Percentiles rank a stretch among this genome's conserved stretches.
phyloP scores from a whole-genome alignment of 1,140 invertebrate species.

The Leptinotarsa texana region DNA sequence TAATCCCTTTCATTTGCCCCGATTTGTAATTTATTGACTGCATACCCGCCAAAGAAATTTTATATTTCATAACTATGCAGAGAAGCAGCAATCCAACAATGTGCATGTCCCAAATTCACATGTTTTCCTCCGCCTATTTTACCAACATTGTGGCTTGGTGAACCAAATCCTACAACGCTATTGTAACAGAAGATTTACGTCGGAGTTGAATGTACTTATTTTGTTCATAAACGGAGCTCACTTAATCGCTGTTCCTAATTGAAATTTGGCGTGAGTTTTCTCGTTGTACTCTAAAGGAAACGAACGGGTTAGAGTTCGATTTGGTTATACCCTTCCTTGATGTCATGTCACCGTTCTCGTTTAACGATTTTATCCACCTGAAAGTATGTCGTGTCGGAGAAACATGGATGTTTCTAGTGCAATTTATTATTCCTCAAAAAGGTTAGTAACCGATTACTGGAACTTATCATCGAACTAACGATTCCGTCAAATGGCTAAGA shows the following conservation, averaged over 20 bases:
- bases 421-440: background rate
- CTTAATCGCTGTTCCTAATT: conserved; percentile 39
- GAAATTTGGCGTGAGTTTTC: conserved; percentile 39
- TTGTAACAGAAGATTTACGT: conserved; percentile 37
- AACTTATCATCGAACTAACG: no score
- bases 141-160: conserved; percentile 29
- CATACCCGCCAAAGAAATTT: no score
- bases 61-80: no score
- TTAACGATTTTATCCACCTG: background rate
- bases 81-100: no score
- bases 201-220: conserved; percentile 35
- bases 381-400: background rate
- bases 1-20: no score
- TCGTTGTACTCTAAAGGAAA: conserved; percentile 26
- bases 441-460: background rate
- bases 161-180: conserved; percentile 35
- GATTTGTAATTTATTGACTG: no score
- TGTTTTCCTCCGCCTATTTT: conserved; percentile 27
- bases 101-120: background rate
- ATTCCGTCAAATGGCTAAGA: no score
- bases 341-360: conserved; percentile 6
- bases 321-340: conserved; percentile 18
- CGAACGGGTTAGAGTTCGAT: background rate
- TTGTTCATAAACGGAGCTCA: conserved; percentile 37
- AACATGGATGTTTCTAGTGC: background rate